A percentile compares a stretch with the other conserved stretches of the same genome.
Conservation (phyloP, 2,113 vertebrate genomes). For the Syngnathus scovelli region DNA sequence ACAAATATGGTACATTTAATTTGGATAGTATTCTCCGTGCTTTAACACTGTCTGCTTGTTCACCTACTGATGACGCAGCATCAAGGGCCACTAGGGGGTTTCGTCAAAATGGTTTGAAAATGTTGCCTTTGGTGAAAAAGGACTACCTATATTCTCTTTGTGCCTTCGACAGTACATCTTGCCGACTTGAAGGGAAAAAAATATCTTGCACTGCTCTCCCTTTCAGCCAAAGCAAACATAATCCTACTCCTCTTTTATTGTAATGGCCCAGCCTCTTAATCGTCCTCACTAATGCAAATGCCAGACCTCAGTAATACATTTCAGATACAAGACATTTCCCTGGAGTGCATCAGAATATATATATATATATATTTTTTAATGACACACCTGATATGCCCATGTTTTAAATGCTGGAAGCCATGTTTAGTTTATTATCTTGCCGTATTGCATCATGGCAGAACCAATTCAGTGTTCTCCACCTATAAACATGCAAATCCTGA, state of each 20-base stretch:
- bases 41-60: neutral
- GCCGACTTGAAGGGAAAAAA: neutral
- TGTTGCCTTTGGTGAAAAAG: neutral
- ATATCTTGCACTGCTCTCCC: neutral
- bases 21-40: neutral
- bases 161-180: neutral
- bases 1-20: neutral
- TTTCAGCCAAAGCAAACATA: neutral
- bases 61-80: neutral
- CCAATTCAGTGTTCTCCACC: neutral
- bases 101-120: too few relatives aligned
- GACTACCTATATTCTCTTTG: neutral
- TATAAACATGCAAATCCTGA: too few relatives aligned
- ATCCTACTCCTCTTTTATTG: neutral
- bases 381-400: constrained; percentile 9
- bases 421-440: neutral
- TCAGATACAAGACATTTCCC: constrained; percentile 14
- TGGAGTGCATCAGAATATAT: constrained; percentile 6
- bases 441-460: neutral
- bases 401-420: neutral
- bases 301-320: constrained; percentile 1
- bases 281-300: constrained; percentile 3
- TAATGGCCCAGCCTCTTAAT: neutral
- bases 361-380: constrained; percentile 3
- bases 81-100: neutral